These are phyloP conservation scores for Drosophila pallidifrons DNA, from an alignment of 1,140 invertebrate species.

Conservation along the genomic window DNA sequence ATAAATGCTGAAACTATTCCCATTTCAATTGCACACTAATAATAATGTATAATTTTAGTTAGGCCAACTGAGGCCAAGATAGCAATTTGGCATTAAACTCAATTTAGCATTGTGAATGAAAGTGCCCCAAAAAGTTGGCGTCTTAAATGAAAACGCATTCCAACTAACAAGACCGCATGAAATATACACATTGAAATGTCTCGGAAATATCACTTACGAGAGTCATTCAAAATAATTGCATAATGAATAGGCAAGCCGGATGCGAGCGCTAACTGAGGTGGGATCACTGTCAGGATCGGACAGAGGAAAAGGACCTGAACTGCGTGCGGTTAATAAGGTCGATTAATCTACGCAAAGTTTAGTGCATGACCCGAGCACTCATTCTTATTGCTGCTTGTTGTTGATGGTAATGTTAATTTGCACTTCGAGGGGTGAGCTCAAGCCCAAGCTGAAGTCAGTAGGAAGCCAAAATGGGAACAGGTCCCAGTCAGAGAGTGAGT, in stretches of 20 bases:
- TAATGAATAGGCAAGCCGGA: slow-evolving; percentile 71
- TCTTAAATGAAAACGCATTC: slow-evolving; percentile 35
- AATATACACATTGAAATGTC: slow-evolving; percentile 30
- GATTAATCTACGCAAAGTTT: slow-evolving; percentile 78
- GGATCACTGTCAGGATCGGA: background rate
- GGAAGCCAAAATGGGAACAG: slow-evolving; percentile 50
- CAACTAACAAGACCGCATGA: slow-evolving; percentile 13
- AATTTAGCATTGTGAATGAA: background rate
- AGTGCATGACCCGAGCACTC: slow-evolving; percentile 42
- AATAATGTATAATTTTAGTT: background rate
- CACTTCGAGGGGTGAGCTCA: slow-evolving; percentile 54
- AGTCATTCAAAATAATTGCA: slow-evolving; percentile 83
- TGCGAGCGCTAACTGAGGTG: slow-evolving; percentile 1
- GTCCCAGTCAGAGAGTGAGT: slow-evolving; percentile 4
- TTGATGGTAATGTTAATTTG: slow-evolving; percentile 80
- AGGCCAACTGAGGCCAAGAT: background rate
- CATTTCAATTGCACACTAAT: background rate
- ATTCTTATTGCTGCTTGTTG: slow-evolving; percentile 36
- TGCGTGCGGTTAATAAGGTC: slow-evolving; percentile 79
- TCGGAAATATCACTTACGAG: slow-evolving; percentile 79
- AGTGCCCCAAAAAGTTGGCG: background rate
- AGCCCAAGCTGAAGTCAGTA: slow-evolving; percentile 9
- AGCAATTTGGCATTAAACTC: background rate
- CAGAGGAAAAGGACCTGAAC: background rate
- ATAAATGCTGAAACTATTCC: no score